Conservation (phyloP, 2,888 invertebrate species). For the Hyalella azteca region DNA sequence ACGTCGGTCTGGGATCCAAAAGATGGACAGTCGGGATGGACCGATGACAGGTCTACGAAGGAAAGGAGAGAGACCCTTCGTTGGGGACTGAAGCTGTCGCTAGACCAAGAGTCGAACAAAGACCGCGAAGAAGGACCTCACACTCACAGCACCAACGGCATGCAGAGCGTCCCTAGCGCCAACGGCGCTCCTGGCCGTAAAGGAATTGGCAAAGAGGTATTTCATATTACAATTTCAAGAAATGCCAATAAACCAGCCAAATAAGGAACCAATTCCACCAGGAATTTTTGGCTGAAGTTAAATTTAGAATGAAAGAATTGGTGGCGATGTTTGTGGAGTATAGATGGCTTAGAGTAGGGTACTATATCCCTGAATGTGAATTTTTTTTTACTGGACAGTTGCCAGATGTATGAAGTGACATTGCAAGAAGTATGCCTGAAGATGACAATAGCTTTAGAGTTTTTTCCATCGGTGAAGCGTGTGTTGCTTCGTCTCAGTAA, state of each 20-base stretch:
- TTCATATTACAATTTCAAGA: not conserved
- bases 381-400: too few species aligned
- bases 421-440: too few species aligned
- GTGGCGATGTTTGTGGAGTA: too few species aligned
- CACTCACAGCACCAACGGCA: constrained; percentile 55
- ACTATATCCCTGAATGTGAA: too few species aligned
- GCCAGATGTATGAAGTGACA: too few species aligned
- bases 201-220: constrained; percentile 58
- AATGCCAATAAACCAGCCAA: not conserved
- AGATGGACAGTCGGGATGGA: constrained; percentile 52
- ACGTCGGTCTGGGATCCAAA: constrained; percentile 58
- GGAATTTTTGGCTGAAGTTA: not conserved
- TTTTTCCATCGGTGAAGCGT: too few species aligned
- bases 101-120: constrained; percentile 57
- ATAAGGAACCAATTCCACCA: not conserved
- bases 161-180: constrained; percentile 53
- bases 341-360: too few species aligned
- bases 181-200: constrained; percentile 58
- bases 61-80: constrained; percentile 54
- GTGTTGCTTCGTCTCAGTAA: too few species aligned
- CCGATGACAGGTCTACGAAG: constrained; percentile 53
- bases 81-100: constrained; percentile 57
- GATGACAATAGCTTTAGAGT: too few species aligned
- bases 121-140: constrained; percentile 50
- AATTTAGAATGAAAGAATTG: too few species aligned